These are phyloP conservation scores for Geotrupes spiniger DNA, from an alignment of 2,888 invertebrate genomes.

Conservation along the genomic window DNA sequence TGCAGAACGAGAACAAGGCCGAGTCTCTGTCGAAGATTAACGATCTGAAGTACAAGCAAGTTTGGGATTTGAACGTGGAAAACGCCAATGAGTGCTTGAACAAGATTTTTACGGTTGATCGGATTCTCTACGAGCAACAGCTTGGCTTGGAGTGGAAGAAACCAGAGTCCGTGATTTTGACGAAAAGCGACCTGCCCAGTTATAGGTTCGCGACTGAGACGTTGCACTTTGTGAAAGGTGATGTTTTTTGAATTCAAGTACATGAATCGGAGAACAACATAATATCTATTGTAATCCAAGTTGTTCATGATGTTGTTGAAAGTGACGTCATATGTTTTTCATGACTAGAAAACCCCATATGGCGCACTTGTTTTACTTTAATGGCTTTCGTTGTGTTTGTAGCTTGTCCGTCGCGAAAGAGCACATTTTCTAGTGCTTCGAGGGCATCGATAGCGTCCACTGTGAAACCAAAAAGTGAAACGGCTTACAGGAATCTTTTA, in stretches of 20 bases:
- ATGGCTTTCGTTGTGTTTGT: too few relatives aligned
- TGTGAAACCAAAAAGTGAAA: conserved; percentile 20
- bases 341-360: too few relatives aligned
- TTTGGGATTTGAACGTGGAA: conserved; percentile 63
- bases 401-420: too few relatives aligned
- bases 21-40: conserved; percentile 62
- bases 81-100: conserved; percentile 53
- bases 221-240: conserved; percentile 14
- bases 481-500: conserved; percentile 45
- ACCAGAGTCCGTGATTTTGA: conserved; percentile 46
- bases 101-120: conserved; percentile 59
- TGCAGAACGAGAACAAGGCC: conserved; percentile 68
- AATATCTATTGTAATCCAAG: not conserved
- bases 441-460: not conserved
- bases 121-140: conserved; percentile 61
- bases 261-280: too few relatives aligned
- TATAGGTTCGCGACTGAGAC: conserved; percentile 39
- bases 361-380: too few relatives aligned
- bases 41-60: conserved; percentile 58
- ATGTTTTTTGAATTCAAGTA: not conserved
- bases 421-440: too few relatives aligned
- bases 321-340: too few relatives aligned
- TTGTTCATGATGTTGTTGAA: too few relatives aligned
- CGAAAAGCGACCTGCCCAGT: conserved; percentile 51
- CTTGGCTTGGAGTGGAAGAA: conserved; percentile 58